Conservation (phyloP, 2,888 invertebrate genomes). For the Saturnia pavonia region DNA sequence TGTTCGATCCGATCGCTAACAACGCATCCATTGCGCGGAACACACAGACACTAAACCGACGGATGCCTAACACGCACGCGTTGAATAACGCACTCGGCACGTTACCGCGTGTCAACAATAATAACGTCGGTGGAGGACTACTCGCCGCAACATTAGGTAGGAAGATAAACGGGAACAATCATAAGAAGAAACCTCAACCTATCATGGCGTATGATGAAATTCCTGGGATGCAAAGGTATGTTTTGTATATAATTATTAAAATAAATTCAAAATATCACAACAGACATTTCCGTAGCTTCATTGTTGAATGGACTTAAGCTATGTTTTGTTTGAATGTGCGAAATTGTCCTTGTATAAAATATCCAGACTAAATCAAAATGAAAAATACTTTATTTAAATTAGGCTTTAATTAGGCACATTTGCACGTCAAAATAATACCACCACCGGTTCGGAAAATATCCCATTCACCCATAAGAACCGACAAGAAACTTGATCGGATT, state of each 20-base stretch:
- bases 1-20: slow-evolving; percentile 56
- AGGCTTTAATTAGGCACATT: no score
- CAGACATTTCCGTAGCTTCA: no score
- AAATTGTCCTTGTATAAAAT: no score
- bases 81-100: slow-evolving; percentile 74
- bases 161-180: slow-evolving; percentile 78
- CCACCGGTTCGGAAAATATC: no score
- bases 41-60: slow-evolving; percentile 71
- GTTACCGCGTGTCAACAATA: slow-evolving; percentile 69
- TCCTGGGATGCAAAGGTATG: slow-evolving; percentile 78
- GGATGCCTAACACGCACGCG: slow-evolving; percentile 61
- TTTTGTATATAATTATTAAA: neutral
- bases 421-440: no score
- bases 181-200: slow-evolving; percentile 79
- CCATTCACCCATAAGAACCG: no score
- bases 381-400: no score
- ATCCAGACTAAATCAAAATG: no score
- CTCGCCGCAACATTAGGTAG: slow-evolving; percentile 71
- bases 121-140: slow-evolving; percentile 56
- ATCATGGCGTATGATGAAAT: slow-evolving; percentile 83
- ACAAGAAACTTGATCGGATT: no score
- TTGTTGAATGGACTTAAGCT: no score
- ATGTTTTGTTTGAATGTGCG: no score
- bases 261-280: no score
- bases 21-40: slow-evolving; percentile 62